Evolutionary conservation across 2,113 vertebrate genomes (phyloP).

Genomic region (Gymnorhina tibicen): DNA sequence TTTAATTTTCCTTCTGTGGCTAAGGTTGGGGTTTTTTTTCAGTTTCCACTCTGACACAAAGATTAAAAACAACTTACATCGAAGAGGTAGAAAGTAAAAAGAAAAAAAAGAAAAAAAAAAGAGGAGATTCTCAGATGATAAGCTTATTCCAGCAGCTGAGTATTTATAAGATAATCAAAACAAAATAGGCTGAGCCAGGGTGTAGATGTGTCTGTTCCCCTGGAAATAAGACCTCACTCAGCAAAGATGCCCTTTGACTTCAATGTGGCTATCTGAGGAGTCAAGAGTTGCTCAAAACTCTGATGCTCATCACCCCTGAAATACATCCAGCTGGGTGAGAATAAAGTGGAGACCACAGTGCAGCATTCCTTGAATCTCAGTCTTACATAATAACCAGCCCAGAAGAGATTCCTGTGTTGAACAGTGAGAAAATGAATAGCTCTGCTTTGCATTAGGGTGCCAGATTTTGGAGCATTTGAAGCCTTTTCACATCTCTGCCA

Average conservation of each 20-base stretch:
- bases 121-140: background rate
- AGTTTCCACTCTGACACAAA: background rate
- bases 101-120: background rate
- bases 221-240: background rate
- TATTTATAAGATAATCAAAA: slow-evolving; percentile 17
- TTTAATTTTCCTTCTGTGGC: slow-evolving; percentile 17
- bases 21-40: background rate
- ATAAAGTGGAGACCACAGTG: background rate
- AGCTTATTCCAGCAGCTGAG: background rate
- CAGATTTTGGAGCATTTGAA: background rate
- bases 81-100: background rate
- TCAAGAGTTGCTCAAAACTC: background rate
- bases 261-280: background rate
- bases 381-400: background rate
- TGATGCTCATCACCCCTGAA: background rate
- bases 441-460: background rate
- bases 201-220: background rate
- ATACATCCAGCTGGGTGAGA: background rate
- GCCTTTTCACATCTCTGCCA: background rate
- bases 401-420: background rate
- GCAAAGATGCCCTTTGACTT: slow-evolving; percentile 7
- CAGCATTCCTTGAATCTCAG: background rate
- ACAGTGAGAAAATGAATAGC: background rate
- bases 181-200: background rate
- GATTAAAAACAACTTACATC: background rate